phyloP scores from a whole-genome alignment of 2,113 vertebrate genomes.

The Poeciliopsis prolifica region DNA sequence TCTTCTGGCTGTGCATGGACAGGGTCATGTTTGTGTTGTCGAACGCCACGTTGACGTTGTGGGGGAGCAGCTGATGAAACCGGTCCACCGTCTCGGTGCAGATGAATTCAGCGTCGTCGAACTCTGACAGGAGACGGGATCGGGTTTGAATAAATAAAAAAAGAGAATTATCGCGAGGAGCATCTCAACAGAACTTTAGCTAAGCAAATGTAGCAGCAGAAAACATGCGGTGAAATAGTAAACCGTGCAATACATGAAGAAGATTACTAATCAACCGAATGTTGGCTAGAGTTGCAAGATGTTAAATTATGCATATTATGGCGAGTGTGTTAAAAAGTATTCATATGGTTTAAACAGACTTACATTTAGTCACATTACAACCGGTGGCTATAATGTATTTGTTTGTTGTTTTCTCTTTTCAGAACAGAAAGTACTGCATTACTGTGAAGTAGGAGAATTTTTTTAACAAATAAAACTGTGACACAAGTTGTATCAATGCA shows the following conservation, averaged over 20 bases:
- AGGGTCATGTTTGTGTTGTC: slow-evolving; percentile 90
- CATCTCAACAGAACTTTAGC: background rate
- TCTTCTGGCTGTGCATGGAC: slow-evolving; percentile 97
- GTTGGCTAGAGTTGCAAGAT: too few species aligned
- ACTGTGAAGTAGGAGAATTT: background rate
- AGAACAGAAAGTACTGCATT: background rate
- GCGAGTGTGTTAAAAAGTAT: background rate
- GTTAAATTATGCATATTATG: background rate
- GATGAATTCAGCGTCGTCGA: slow-evolving; percentile 63
- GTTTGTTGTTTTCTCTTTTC: background rate
- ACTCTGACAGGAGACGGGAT: slow-evolving; percentile 60
- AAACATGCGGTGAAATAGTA: background rate
- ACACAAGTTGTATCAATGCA: background rate
- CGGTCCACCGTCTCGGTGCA: slow-evolving; percentile 78
- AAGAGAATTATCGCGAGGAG: background rate
- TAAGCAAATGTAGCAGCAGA: background rate
- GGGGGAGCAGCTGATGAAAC: slow-evolving; percentile 84
- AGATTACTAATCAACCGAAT: too few species aligned
- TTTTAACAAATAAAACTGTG: background rate
- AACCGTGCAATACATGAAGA: background rate
- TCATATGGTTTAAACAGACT: background rate
- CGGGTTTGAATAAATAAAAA: background rate
- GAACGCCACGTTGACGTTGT: slow-evolving; percentile 87
- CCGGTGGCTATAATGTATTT: background rate
- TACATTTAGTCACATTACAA: background rate